phyloP scores from a whole-genome alignment of 2,797 vertebrate genomes.

The Peromyscus aztecus region DNA sequence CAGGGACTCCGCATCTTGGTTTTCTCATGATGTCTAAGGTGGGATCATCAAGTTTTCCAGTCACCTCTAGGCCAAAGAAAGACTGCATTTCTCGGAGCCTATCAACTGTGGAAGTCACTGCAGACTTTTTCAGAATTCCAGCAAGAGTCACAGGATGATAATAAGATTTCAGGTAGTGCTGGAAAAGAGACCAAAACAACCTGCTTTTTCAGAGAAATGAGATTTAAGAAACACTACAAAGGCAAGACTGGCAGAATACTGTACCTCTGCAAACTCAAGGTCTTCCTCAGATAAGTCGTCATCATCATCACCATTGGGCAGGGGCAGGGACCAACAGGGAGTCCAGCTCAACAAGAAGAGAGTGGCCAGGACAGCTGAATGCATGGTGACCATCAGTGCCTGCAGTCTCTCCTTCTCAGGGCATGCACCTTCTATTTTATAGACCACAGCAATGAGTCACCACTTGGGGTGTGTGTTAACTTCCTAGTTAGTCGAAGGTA shows the following conservation, averaged over 20 bases:
- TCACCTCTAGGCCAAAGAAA: constrained; percentile 95
- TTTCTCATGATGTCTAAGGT: constrained; percentile 94
- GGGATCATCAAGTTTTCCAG: constrained; percentile 93
- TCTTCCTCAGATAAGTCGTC: constrained; percentile 88
- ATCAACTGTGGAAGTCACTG: constrained; percentile 82
- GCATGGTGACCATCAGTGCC: constrained; percentile 79
- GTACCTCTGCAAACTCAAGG: constrained; percentile 92
- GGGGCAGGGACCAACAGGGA: constrained; percentile 83
- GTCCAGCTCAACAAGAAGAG: constrained; percentile 83
- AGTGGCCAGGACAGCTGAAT: constrained; percentile 71
- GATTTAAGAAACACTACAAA: background rate
- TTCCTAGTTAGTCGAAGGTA: constrained; percentile 84
- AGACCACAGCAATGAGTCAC: constrained; percentile 87
- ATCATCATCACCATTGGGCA: constrained; percentile 80
- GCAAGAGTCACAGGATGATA: constrained; percentile 91
- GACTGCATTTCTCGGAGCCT: constrained; percentile 95
- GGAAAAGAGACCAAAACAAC: constrained; percentile 26
- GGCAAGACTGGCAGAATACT: background rate
- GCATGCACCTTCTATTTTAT: constrained; percentile 87
- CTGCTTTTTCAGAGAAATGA: constrained; percentile 6
- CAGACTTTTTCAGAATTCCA: constrained; percentile 84
- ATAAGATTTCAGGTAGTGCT: constrained; percentile 93
- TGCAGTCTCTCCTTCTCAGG: constrained; percentile 62
- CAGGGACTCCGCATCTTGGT: constrained; percentile 96
- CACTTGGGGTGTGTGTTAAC: constrained; percentile 73